Base-by-base conservation (phyloP, 2,888 invertebrate genomes). In the Sceliomorpha sp. region DNA sequence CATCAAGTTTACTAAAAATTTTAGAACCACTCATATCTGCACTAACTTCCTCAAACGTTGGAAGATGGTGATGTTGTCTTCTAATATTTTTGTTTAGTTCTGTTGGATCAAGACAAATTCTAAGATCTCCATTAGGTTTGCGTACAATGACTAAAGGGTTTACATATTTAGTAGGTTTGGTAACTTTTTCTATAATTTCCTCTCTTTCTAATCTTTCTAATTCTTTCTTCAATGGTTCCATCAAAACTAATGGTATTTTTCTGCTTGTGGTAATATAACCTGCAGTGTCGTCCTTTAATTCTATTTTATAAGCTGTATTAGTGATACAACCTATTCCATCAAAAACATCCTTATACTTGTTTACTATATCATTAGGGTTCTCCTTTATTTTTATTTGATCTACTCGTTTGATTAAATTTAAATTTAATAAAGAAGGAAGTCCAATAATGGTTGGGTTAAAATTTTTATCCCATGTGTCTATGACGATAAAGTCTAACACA, bases 101-200 rank as follows among this genome's bases (percentile, higher is more conserved):
- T 34, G 67, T 60, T 9, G 80, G 77, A 67, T 82, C 80, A 17
- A 83, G 9, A 50, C 82, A 82, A 8, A 83, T 53, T 14, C 80
- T 39, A 4, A 83, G 5, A 2, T 44, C n/a, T n/a, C 40, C 47
- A 48, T 70, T 13, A 26, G 20, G 24, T 74, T 74, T 59, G 15
- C 37, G 37, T 10, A 63, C 45, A 27, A 60, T 34, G 1, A 60
- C 40, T 4, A 72, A 20, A 15, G 73, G 70, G 47, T 76, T 69
- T 7, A 79, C 78, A 75, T 75, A 80, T 8, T 71, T 60, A 1
- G 74, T 56, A 1, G 67, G 66, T 31, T 72, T 67, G 6, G 48
- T 58, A 1, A 78, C 72, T 44, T 60, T 74, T 45, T 51, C 34
- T 26, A 75, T 75, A 9, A 67, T 44, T 40, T 14, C 13, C 1